A percentile compares a stretch with the other conserved stretches of the same genome.
These are phyloP conservation scores for Cryptomyrus ogoouensis DNA, from an alignment of 2,113 vertebrate species.

Conservation along the genomic window DNA sequence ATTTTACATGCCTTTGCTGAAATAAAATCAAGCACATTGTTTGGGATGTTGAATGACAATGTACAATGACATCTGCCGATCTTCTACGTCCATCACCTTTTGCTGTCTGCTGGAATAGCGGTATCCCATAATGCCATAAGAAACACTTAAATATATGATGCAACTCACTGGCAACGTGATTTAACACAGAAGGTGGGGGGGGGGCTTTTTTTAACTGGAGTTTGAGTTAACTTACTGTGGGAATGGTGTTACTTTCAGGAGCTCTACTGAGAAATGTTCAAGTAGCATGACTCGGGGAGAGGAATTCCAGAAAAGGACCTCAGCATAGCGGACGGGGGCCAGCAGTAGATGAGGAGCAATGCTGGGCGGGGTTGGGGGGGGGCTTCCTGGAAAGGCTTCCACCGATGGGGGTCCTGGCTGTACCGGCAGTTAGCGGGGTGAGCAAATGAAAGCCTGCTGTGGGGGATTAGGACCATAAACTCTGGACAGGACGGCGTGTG, in stretches of 20 bases:
- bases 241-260: background rate
- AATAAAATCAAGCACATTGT: background rate
- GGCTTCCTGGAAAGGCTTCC: background rate
- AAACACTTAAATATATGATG: background rate
- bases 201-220: background rate
- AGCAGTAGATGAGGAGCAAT: background rate
- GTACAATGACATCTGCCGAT: background rate
- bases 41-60: background rate
- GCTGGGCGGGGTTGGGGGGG: background rate
- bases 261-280: background rate
- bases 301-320: background rate
- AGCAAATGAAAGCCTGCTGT: constrained; percentile 63
- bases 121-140: background rate
- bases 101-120: background rate
- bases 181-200: background rate
- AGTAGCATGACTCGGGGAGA: background rate
- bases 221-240: background rate
- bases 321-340: background rate
- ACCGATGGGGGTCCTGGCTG: background rate
- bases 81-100: background rate
- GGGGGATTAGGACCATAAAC: constrained; percentile 54
- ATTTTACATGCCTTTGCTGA: background rate
- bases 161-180: background rate
- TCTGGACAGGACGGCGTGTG: constrained; percentile 39
- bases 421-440: background rate